Conservation (phyloP, 2,797 vertebrate species). For the Hafferia zeledoni region DNA sequence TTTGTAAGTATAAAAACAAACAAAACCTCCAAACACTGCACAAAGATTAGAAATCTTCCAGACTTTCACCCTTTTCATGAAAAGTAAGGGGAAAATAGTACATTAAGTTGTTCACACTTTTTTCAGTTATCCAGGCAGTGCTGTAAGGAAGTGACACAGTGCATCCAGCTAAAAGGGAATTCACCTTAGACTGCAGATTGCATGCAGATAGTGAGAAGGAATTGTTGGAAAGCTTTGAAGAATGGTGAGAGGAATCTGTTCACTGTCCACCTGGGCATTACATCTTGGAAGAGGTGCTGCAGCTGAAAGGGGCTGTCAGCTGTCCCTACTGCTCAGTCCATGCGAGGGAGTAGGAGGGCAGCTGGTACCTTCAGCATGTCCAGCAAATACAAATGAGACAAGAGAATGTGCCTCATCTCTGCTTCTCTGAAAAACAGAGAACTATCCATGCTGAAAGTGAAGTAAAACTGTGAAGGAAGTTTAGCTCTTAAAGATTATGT, state of each 20-base stretch:
- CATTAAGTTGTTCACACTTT: background rate
- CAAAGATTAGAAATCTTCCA: background rate
- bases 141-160: background rate
- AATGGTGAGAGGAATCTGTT: background rate
- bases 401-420: background rate
- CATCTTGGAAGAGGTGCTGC: background rate
- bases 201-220: background rate
- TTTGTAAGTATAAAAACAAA: background rate
- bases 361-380: background rate
- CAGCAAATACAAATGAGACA: background rate
- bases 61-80: background rate
- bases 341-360: background rate
- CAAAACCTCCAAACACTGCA: background rate
- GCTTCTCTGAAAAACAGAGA: background rate
- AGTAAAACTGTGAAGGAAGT: background rate
- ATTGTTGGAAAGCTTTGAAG: background rate
- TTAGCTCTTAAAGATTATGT: background rate
- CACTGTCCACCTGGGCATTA: background rate
- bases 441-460: background rate
- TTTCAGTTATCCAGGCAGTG: background rate
- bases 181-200: background rate
- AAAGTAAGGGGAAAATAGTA: background rate
- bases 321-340: rapidly evolving
- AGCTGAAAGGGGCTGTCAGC: background rate
- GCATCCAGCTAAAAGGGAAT: background rate